phyloP scores from a whole-genome alignment of 2,888 invertebrate species.

The Conops quadrifasciatus region DNA sequence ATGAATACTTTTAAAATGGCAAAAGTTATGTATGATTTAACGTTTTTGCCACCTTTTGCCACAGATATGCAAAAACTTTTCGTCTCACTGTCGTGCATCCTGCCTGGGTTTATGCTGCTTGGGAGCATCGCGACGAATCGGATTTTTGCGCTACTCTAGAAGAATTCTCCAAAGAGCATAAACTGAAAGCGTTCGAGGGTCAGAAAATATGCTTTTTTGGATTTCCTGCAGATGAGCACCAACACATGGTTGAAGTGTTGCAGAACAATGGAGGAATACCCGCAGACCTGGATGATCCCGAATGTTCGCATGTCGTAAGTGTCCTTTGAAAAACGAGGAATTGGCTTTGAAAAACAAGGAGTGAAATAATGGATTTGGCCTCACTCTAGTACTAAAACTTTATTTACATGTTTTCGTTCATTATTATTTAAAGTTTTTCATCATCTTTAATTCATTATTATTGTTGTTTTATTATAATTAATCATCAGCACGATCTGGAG shows the following conservation, averaged over 20 bases:
- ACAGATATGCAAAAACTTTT: slow-evolving; percentile 83
- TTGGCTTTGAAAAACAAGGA: slow-evolving; percentile 13
- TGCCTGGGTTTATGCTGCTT: slow-evolving; percentile 88
- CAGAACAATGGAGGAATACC: slow-evolving; percentile 85
- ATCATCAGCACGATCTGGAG: slow-evolving; percentile 41
- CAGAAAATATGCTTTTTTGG: slow-evolving; percentile 88
- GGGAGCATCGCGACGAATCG: slow-evolving; percentile 80
- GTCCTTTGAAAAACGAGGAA: slow-evolving; percentile 57
- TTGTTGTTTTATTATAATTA: slow-evolving; percentile 28
- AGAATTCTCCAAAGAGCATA: slow-evolving; percentile 74
- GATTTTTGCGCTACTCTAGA: slow-evolving; percentile 77
- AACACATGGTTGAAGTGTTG: slow-evolving; percentile 91
- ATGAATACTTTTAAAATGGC: too few relatives aligned
- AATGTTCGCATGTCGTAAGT: slow-evolving; percentile 93
- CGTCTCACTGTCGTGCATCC: slow-evolving; percentile 87
- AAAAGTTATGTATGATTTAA: too few relatives aligned
- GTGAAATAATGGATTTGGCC: background rate
- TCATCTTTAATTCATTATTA: too few relatives aligned
- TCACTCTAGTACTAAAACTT: background rate
- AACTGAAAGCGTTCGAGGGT: slow-evolving; percentile 87
- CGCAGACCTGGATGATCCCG: slow-evolving; percentile 79
- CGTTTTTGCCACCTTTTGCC: background rate
- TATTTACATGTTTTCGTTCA: background rate
- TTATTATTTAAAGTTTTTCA: slow-evolving; percentile 5
- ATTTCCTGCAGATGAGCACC: slow-evolving; percentile 87